Base-by-base conservation (phyloP, 2,888 invertebrate genomes). In the Eilema depressum region DNA sequence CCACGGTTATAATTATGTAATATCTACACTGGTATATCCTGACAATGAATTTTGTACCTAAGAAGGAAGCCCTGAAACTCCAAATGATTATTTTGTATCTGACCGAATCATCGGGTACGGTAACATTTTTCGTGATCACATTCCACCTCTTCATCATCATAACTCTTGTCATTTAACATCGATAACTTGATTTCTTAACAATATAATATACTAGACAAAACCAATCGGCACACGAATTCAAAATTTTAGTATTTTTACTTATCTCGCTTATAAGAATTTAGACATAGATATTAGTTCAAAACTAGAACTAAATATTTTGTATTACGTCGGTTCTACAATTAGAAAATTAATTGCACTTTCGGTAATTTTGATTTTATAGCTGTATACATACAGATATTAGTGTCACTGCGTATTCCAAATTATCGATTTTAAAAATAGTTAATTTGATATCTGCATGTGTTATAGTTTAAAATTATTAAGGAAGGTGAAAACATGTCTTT, bases 221-320 rank as follows among this genome's bases (percentile, higher is more conserved):
- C 17, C 57, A 57, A 72, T 72, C 59, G 56, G 57, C 66, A 82
- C 82, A 82, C 75, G 61, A 68, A 72, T 66, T 75, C 66, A 68
- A 26, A 20, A 33, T 60, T 71, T 71, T 70, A n/a, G 26, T 72
- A 62, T 68, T 73, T 66, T 67, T 66, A 69, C 57, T 33, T 62
- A 25, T 71, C 66, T 76, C 63, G 76, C 83, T 80, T 79, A 71
- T 77, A 70, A 75, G 47, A 68, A 68, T 67, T 67, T 83, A 80
- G 81, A 71, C 41, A 64, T 79, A 83, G 82, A 73, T 66, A 60
- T 69, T 66, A 68, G 61, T 68, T 71, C 8, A 69, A 71, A 71
- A 63, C 71, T 82, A 74, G 61, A 8, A 60, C 47, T 66, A 28
- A 57, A 68, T 62, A 68, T 72, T 76, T 82, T 69, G n/a, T 63